Conservation (phyloP, 2,113 vertebrate species). For the Pterocles burchelli region DNA sequence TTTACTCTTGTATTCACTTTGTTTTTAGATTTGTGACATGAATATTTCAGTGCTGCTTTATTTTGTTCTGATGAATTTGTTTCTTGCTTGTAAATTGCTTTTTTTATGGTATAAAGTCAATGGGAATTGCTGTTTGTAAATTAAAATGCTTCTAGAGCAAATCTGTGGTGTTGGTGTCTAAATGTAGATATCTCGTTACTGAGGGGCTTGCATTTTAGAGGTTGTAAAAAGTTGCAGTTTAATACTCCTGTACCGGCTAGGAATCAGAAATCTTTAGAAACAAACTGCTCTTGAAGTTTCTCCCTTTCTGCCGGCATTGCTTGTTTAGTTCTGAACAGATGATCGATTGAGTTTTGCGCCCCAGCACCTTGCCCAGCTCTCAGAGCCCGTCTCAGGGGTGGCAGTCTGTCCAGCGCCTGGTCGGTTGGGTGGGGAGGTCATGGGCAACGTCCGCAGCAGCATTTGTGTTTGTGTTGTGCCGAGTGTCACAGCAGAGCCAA, state of each 20-base stretch:
- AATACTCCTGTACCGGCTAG: not conserved
- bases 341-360: not conserved
- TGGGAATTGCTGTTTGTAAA: conserved; percentile 98
- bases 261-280: not conserved
- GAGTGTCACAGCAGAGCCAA: not conserved
- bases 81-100: conserved; percentile 99
- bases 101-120: conserved; percentile 98
- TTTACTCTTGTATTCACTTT: conserved; percentile 99
- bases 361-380: not conserved
- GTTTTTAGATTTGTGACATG: conserved; percentile 86
- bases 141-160: conserved; percentile 98
- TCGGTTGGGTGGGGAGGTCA: too few species aligned
- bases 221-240: not conserved
- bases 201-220: not conserved
- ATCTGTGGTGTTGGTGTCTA: conserved; percentile 39
- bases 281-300: not conserved
- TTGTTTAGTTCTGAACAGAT: not conserved
- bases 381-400: not conserved
- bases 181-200: not conserved
- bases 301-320: not conserved
- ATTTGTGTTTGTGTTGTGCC: not conserved
- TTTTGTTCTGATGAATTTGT: conserved; percentile 82
- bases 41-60: conserved; percentile 88
- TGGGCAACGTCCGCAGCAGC: not conserved
- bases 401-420: too few species aligned